Conservation (phyloP, 2,888 invertebrate species). For the Noctua comes region DNA sequence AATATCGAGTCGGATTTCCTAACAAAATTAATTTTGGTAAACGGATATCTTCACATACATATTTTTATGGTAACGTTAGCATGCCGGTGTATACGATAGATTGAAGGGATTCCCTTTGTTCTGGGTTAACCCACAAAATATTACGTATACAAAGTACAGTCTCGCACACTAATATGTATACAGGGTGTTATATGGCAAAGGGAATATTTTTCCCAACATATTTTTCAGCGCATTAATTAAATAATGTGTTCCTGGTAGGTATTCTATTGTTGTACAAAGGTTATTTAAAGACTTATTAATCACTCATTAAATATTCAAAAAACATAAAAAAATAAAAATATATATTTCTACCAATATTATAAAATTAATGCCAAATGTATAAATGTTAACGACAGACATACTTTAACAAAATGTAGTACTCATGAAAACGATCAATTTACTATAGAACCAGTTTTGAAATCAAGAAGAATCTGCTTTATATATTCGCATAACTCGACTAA, state of each 20-base stretch:
- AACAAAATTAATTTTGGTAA: slow-evolving; percentile 62
- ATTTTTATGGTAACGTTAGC: slow-evolving; percentile 58
- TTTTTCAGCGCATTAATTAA: too few species aligned
- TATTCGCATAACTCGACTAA: neutral
- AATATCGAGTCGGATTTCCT: slow-evolving; percentile 39
- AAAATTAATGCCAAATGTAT: too few species aligned
- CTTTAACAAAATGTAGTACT: neutral
- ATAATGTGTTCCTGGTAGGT: too few species aligned
- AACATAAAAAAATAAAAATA: too few species aligned
- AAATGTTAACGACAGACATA: too few species aligned
- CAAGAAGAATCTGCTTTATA: neutral
- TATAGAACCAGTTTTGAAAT: neutral
- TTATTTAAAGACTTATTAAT: too few species aligned
- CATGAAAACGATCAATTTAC: neutral
- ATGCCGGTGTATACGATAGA: slow-evolving; percentile 57
- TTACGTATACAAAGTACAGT: slow-evolving; percentile 49
- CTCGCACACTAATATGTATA: neutral
- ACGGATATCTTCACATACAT: slow-evolving; percentile 52
- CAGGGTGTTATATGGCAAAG: too few species aligned
- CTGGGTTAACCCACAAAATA: slow-evolving; percentile 67
- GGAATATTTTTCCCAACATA: too few species aligned
- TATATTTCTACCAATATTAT: too few species aligned
- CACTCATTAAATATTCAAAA: too few species aligned
- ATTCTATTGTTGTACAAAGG: too few species aligned
- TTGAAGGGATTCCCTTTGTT: slow-evolving; percentile 69